phyloP scores from a whole-genome alignment of 2,113 vertebrate genomes.

The Pteruthius melanotis region DNA sequence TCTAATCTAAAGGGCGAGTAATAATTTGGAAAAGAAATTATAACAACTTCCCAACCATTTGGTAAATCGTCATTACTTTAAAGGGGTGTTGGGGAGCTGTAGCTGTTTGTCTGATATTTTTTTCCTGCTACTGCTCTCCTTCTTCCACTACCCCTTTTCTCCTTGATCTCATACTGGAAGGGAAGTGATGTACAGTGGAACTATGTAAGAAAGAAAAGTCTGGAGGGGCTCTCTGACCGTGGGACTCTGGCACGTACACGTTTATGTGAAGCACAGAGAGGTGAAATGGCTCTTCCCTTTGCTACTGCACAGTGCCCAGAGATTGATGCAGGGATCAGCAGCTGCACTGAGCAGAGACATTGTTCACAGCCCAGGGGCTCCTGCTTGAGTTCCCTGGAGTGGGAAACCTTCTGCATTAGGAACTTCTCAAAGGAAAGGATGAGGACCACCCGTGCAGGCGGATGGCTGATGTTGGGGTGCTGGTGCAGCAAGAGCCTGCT shows the following conservation, averaged over 20 bases:
- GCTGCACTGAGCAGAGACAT: not conserved
- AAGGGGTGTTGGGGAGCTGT: slow-evolving; percentile 63
- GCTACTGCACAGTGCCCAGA: accelerated
- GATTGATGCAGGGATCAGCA: accelerated
- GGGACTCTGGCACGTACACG: not conserved
- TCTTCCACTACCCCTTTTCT: slow-evolving; percentile 31
- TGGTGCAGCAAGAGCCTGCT: not conserved
- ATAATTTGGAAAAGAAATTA: slow-evolving; percentile 94
- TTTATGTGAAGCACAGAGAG: not conserved
- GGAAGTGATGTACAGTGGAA: not conserved
- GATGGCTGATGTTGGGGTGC: not conserved
- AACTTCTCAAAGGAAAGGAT: not conserved
- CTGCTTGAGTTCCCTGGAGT: accelerated
- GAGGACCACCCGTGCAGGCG: not conserved
- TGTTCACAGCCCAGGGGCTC: not conserved
- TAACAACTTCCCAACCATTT: slow-evolving; percentile 90
- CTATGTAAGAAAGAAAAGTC: not conserved
- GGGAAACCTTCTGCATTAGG: not conserved
- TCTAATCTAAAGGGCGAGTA: slow-evolving; percentile 87
- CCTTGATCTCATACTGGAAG: not conserved
- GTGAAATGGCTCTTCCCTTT: not conserved
- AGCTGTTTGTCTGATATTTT: slow-evolving; percentile 63
- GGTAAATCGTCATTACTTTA: slow-evolving; percentile 93
- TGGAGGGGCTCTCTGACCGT: not conserved
- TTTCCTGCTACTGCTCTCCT: slow-evolving; percentile 39